Base-by-base conservation (phyloP, 2,797 vertebrate genomes). In the Acomys russatus region DNA sequence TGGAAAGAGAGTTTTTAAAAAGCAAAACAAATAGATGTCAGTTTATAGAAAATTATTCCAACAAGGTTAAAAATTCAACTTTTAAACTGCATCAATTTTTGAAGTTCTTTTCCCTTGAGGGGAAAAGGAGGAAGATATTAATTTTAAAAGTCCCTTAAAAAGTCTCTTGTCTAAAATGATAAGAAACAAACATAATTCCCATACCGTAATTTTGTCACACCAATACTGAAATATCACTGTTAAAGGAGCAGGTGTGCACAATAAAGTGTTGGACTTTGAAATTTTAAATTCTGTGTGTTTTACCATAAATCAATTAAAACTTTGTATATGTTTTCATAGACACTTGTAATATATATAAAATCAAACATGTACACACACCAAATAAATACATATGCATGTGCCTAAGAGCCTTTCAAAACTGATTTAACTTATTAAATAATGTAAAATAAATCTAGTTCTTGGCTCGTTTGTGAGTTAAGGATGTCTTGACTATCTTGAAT, bases 241-340 rank as follows among this genome's bases (percentile, higher is more conserved):
- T 30, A 38, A 76, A 88, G 38, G 30, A 74, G 4, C 68, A 71
- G 7, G 44, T 70, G 25, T 66, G 70, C 56, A 94, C 30, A 18
- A 33, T 59, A 94, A 96, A 88, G 68, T 76, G 1, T 80, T 33
- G 87, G 49, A 2, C 35, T 96, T 95, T 87, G 15, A 49, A 91
- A 85, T 11, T 90, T 96, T 89, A 56, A 96, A 91, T 94, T 91
- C 11, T 35, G 94, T 83, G 73, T 77, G 56, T 49, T 87, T 96
- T 94, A 3, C 20, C 79, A 35, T 59, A 20, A 8, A 68, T 84
- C 68, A 89, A 28, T 17, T 74, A 79, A 83, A 90, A 20, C 79
- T 68, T 92, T 76, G 51, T 33, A 49, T 71, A n/a, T 79, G 76
- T 15, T 51, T 56, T 70, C 20, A 61, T 77, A 66, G 38, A 3